phyloP scores from a whole-genome alignment of 2,888 invertebrate genomes.

The Mantis religiosa region DNA sequence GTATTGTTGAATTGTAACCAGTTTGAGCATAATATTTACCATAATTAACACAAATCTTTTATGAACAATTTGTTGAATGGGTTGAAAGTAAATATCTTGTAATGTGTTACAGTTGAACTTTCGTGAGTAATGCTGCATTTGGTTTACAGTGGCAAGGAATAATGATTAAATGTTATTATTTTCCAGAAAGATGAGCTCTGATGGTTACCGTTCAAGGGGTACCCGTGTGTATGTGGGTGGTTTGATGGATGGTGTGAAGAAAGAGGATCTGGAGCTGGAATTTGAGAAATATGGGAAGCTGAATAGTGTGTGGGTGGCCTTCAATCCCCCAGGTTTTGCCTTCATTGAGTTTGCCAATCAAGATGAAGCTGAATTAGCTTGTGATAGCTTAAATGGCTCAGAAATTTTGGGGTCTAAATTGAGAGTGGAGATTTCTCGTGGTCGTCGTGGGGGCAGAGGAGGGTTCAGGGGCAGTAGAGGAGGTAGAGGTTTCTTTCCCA shows the following conservation, averaged over 20 bases:
- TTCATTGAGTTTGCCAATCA: constrained; percentile 88
- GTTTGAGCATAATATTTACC: too few species aligned
- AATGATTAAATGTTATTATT: background rate
- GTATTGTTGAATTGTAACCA: too few species aligned
- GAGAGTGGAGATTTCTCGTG: constrained; percentile 82
- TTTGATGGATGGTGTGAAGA: constrained; percentile 81
- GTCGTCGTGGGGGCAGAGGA: constrained; percentile 67
- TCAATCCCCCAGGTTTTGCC: constrained; percentile 91
- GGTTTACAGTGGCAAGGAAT: too few species aligned
- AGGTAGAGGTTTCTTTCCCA: constrained; percentile 39
- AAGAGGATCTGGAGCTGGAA: constrained; percentile 86
- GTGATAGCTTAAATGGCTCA: constrained; percentile 81
- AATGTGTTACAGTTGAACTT: too few species aligned
- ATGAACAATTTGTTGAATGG: too few species aligned
- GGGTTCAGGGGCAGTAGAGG: constrained; percentile 63
- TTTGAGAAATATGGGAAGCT: constrained; percentile 90
- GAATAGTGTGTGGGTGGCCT: constrained; percentile 89
- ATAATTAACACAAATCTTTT: too few species aligned
- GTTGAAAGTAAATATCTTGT: too few species aligned
- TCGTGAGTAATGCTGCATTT: too few species aligned
- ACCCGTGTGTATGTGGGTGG: constrained; percentile 89
- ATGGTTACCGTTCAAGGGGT: constrained; percentile 43
- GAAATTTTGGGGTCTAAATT: constrained; percentile 83
- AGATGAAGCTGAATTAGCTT: constrained; percentile 85
- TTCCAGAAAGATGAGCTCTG: constrained; percentile 8